Conservation (phyloP, 1,140 invertebrate genomes). For the Ruditapes philippinarum region DNA sequence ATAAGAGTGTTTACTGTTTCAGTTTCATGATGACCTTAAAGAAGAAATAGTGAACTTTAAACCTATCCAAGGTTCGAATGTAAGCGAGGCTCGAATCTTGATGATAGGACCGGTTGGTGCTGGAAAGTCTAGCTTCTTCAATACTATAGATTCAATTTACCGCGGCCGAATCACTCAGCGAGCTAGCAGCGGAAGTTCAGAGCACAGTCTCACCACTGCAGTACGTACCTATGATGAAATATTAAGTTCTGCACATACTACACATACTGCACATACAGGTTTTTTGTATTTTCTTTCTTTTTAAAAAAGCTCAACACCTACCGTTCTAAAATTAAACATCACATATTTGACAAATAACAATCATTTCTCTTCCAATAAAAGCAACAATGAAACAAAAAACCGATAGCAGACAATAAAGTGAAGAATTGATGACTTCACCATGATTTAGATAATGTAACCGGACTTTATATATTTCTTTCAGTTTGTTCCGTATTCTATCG, state of each 20-base stretch:
- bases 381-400: no score
- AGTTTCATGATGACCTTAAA: constrained; percentile 37
- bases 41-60: constrained; percentile 27
- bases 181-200: constrained; percentile 62
- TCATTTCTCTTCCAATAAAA: no score
- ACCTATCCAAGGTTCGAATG: not conserved
- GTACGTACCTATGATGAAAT: no score
- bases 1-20: not conserved
- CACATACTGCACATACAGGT: no score
- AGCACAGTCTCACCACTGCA: constrained; percentile 70
- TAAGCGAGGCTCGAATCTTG: constrained; percentile 61
- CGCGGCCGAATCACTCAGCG: constrained; percentile 35
- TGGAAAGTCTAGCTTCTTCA: constrained; percentile 74
- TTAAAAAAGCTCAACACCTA: no score
- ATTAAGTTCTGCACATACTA: no score
- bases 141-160: constrained; percentile 73
- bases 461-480: not conserved
- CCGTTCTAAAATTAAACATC: no score
- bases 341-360: no score
- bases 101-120: constrained; percentile 71
- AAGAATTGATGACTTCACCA: no score
- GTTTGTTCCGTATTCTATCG: constrained; percentile 16
- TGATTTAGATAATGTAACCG: no score
- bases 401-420: no score
- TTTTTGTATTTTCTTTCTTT: no score